phyloP scores from a whole-genome alignment of 2,113 vertebrate species.

The Chionodraco myersi region DNA sequence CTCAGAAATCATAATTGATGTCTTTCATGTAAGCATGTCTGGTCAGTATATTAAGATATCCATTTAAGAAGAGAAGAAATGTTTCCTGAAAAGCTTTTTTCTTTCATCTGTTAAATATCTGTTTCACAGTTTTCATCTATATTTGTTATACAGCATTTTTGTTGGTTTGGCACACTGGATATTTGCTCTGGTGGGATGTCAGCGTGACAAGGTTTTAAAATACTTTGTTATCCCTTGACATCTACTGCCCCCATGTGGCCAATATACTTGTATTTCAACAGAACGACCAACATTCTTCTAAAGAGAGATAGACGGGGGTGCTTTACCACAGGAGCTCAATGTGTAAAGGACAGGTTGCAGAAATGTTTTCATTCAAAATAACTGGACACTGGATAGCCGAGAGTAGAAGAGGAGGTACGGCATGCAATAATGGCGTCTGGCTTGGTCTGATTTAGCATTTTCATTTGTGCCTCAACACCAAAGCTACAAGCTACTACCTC shows the following conservation, averaged over 20 bases:
- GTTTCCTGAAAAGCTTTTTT: conserved; percentile 21
- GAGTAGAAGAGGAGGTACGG: background rate
- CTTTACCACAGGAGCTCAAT: background rate
- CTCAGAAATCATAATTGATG: conserved; percentile 43
- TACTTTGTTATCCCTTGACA: conserved; percentile 24
- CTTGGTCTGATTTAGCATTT: background rate
- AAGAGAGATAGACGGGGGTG: background rate
- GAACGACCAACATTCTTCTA: background rate
- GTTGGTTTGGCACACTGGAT: conserved; percentile 18
- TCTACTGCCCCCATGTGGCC: conserved; percentile 78
- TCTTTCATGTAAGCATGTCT: conserved; percentile 18
- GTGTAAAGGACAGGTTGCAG: background rate
- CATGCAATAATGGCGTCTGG: background rate
- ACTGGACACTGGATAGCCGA: background rate
- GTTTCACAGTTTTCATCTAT: conserved; percentile 36
- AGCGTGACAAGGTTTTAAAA: conserved; percentile 6
- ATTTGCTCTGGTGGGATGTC: conserved; percentile 28
- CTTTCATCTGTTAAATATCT: conserved; percentile 5
- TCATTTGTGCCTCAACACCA: too few relatives aligned
- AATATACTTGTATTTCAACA: background rate
- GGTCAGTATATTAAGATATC: conserved; percentile 56
- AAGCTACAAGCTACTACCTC: background rate
- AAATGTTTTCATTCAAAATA: background rate
- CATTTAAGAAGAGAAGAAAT: conserved; percentile 25
- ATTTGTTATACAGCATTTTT: conserved; percentile 40